phyloP scores from a whole-genome alignment of 2,888 invertebrate species.

The Girardia tigrina region DNA sequence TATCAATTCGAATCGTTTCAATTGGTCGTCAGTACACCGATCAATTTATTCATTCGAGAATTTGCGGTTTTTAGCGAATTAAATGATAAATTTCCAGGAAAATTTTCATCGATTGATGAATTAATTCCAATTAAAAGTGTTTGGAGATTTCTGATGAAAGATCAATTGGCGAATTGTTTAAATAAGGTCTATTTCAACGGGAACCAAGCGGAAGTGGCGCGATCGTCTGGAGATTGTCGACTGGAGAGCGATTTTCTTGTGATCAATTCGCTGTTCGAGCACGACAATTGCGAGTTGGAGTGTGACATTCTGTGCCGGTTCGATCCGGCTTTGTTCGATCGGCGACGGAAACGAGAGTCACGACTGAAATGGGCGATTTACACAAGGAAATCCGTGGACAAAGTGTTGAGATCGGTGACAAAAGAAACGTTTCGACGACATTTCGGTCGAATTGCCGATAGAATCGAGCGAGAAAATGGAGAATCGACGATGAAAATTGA shows the following conservation, averaged over 20 bases:
- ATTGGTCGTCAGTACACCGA: background rate
- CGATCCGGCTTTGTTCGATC: background rate
- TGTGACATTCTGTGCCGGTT: background rate
- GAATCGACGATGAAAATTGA: background rate
- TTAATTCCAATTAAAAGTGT: background rate
- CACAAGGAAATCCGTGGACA: background rate
- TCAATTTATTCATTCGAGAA: constrained; percentile 8
- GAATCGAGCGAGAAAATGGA: background rate
- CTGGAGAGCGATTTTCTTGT: background rate
- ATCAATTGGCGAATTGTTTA: background rate
- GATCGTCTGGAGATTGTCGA: background rate
- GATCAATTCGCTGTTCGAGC: background rate
- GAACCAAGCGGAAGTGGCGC: background rate
- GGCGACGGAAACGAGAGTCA: background rate
- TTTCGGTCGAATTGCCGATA: too few species aligned
- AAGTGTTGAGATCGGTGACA: background rate
- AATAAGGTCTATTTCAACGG: background rate
- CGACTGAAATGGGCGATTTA: background rate
- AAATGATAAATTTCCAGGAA: background rate
- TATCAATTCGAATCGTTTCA: background rate
- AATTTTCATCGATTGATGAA: background rate
- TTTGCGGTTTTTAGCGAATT: background rate
- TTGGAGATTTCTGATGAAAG: background rate
- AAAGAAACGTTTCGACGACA: background rate
- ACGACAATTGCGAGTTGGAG: background rate